A percentile compares a stretch with the other conserved stretches of the same genome.
Evolutionary conservation across 2,888 invertebrate species (phyloP).

Genomic region (Apomyelois bistriatella): DNA sequence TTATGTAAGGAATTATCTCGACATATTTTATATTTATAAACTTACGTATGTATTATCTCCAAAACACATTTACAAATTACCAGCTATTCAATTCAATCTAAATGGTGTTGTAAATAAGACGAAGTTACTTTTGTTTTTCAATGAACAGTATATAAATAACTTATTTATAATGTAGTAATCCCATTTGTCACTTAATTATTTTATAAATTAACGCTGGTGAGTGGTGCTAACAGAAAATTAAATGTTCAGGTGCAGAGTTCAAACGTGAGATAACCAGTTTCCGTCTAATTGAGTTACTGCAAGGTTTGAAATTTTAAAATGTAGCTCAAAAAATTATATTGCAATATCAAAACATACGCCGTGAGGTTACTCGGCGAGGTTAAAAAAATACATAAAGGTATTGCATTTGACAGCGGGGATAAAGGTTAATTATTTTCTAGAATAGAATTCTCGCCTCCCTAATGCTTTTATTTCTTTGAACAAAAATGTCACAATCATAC

Average conservation of each 20-base stretch:
- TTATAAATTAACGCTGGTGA: not conserved
- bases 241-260: not conserved
- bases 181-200: too few species aligned
- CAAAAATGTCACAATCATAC: not conserved
- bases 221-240: not conserved
- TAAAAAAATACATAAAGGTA: slow-evolving; percentile 22
- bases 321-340: not conserved
- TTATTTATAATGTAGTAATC: not conserved
- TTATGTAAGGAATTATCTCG: too few species aligned
- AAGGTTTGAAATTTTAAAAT: not conserved
- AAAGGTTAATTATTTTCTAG: slow-evolving; percentile 55
- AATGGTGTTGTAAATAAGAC: too few species aligned
- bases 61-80: too few species aligned
- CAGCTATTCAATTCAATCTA: too few species aligned
- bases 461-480: not conserved
- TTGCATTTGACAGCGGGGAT: slow-evolving; percentile 48
- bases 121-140: too few species aligned
- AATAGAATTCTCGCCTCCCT: slow-evolving; percentile 28
- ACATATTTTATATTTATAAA: too few species aligned
- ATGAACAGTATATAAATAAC: too few species aligned
- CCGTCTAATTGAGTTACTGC: not conserved
- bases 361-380: not conserved
- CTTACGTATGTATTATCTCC: too few species aligned
- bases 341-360: slow-evolving; percentile 1
- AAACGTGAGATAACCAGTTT: not conserved